Evolutionary conservation across 2,113 vertebrate genomes (phyloP), one percentile per base, ranked within the genome.

Genomic region (Rhabdomys dilectus): DNA sequence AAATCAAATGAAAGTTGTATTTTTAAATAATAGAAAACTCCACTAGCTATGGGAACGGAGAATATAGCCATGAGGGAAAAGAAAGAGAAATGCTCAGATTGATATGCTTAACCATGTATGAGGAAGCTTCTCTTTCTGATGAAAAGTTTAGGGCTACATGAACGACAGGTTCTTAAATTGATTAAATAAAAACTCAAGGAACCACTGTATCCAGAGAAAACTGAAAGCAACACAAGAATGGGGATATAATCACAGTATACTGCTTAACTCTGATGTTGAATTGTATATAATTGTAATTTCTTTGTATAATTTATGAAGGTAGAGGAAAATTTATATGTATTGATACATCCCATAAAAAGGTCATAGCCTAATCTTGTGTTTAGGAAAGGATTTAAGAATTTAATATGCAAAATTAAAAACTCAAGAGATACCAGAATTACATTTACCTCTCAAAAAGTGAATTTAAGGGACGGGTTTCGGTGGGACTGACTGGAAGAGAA

Each of bases 351-450:
- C 64, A 81, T 51, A 87, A 73, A 29, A 56, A 85, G 13, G 4
- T 15, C 29, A 89, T 70, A 68, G 48, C 12, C 82, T 80, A 75
- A 66, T 70, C 29, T 53, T 85, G 73, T 91, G 82, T 80, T 85
- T 26, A 64, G 73, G 64, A 76, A 93, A 70, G 12, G 94, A 88
- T 93, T 87, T 36, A 91, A 34, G 29, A 80, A 48, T 53, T 70
- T 64, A 84, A 78, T 48, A 62, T 77, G 34, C n/a, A 90, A 87
- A 68, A 78, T 36, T 34, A 48, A 91, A 48, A 89, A 66, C 29
- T 77, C 5, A 86, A 81, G 72, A 58, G 87, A 85, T 53, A 53
- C 9, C 19, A 91, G 48, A 16, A 86, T 77, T 68, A 42, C 64
- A 81, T 62, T 82, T 76, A 58, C 5, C 78, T 34, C 34, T 66